Evolutionary conservation across 2,888 invertebrate species (phyloP).

Genomic region (Trilocha varians): DNA sequence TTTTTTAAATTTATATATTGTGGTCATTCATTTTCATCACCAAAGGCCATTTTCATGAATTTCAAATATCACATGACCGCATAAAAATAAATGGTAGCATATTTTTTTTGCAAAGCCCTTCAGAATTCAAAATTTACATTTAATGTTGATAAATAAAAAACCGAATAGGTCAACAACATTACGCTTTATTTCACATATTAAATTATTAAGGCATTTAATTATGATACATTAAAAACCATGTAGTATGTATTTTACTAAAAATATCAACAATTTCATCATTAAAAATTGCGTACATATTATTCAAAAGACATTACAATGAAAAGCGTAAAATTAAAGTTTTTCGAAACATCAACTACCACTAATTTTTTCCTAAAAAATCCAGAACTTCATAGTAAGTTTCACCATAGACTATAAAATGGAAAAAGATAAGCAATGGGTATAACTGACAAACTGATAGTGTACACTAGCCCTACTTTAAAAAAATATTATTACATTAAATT

Average conservation of each 20-base stretch:
- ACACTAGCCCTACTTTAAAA: too few species aligned
- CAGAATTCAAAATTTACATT: not conserved
- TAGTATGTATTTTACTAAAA: not conserved
- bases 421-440: too few species aligned
- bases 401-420: not conserved
- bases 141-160: slow-evolving; percentile 4
- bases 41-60: too few species aligned
- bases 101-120: not conserved
- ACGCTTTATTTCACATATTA: slow-evolving; percentile 23
- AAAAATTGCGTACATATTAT: not conserved
- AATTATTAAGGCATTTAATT: slow-evolving; percentile 19
- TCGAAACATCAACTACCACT: slow-evolving; percentile 3
- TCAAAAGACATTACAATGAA: not conserved
- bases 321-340: not conserved
- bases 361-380: slow-evolving; percentile 5
- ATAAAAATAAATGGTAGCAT: too few species aligned
- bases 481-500: too few species aligned
- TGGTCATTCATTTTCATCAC: too few species aligned
- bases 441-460: too few species aligned
- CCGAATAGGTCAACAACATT: slow-evolving; percentile 16
- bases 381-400: not conserved
- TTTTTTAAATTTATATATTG: too few species aligned
- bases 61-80: too few species aligned
- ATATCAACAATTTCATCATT: not conserved
- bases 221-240: slow-evolving; percentile 20